phyloP scores from a whole-genome alignment of 2,888 invertebrate genomes.

The Neoitamus cyanurus region DNA sequence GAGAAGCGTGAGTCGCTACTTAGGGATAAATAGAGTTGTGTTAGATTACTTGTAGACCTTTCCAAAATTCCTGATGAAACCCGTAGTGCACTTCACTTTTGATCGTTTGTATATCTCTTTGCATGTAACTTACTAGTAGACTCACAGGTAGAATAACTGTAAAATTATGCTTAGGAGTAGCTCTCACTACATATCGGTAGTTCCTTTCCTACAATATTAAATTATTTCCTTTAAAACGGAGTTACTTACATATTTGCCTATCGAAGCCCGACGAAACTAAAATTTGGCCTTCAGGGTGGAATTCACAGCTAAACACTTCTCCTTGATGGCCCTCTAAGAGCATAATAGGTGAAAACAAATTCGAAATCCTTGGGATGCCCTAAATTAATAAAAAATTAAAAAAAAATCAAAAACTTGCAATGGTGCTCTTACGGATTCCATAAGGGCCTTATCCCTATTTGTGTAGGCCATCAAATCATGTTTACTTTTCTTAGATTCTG shows the following conservation, averaged over 20 bases:
- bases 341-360: slow-evolving; percentile 93
- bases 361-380: slow-evolving; percentile 85
- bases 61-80: no score
- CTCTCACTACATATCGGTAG: no score
- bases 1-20: no score
- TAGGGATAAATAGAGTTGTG: no score
- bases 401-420: background rate
- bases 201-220: no score
- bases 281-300: slow-evolving; percentile 96
- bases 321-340: slow-evolving; percentile 95
- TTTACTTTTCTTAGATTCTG: slow-evolving; percentile 74
- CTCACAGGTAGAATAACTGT: no score
- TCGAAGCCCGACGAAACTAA: slow-evolving; percentile 96
- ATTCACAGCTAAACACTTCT: slow-evolving; percentile 92
- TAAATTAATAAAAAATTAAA: slow-evolving; percentile 58
- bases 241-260: slow-evolving; percentile 87
- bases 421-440: slow-evolving; percentile 73
- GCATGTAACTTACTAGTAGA: no score
- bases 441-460: slow-evolving; percentile 80
- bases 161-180: no score
- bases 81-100: no score
- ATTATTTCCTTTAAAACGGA: no score
- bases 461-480: slow-evolving; percentile 78
- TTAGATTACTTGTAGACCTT: no score
- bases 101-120: no score